These are phyloP conservation scores for Geopemphigus sp. DNA, from an alignment of 1,140 invertebrate species.

Conservation along the genomic window DNA sequence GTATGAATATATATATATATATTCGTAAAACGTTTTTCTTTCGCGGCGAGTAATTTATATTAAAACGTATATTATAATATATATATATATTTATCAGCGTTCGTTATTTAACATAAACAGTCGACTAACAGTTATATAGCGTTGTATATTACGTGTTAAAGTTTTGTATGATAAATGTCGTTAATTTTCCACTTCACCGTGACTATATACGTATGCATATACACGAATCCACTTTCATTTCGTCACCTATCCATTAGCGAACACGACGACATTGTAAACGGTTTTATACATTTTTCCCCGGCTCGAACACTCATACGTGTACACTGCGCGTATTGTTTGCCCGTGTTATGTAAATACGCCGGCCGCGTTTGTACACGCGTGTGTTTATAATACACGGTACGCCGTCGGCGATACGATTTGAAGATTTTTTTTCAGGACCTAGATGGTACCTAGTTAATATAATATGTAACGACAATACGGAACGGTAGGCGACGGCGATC, in stretches of 20 bases:
- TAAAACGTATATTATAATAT: neutral
- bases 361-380: neutral
- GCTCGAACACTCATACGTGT: neutral
- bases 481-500: too few relatives aligned
- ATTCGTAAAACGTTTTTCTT: conserved; percentile 4
- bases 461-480: too few relatives aligned
- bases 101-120: neutral
- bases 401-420: too few relatives aligned
- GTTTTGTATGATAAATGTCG: conserved; percentile 6
- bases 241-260: conserved; percentile 14
- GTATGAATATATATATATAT: neutral
- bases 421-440: too few relatives aligned
- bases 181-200: conserved; percentile 21
- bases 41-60: neutral
- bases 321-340: neutral
- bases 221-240: conserved; percentile 24
- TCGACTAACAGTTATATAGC: neutral
- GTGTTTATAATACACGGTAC: too few relatives aligned
- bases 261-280: neutral
- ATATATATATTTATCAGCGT: neutral
- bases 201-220: neutral
- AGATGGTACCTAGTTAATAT: too few relatives aligned
- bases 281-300: neutral
- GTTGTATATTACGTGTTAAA: neutral
- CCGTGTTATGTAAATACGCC: neutral